These are phyloP conservation scores for Aphaenogaster rudis DNA, from an alignment of 1,140 invertebrate genomes.

Conservation along the genomic window DNA sequence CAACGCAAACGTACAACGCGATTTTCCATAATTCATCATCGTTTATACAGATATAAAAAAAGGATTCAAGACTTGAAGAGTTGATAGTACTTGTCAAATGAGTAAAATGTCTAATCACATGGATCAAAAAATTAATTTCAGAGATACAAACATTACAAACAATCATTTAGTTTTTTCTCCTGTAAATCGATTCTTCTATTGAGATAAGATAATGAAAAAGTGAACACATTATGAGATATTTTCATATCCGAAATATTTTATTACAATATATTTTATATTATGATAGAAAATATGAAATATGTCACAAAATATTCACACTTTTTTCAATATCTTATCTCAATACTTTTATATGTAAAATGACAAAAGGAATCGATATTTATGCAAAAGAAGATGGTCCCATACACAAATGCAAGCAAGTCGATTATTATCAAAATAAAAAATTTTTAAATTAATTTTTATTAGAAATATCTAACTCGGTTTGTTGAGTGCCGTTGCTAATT, in stretches of 20 bases:
- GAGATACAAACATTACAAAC: neutral
- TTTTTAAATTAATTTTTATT: neutral
- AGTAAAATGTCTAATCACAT: neutral
- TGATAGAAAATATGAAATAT: no score
- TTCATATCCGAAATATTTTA: no score
- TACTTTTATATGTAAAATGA: neutral
- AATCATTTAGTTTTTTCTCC: neutral
- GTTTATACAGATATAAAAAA: neutral
- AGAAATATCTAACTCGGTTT: neutral
- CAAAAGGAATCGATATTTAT: neutral
- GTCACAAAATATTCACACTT: no score
- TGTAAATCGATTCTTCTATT: neutral
- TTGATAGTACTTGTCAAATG: neutral
- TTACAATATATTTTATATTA: no score
- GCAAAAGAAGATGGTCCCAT: neutral
- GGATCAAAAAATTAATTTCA: no score
- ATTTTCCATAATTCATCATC: neutral
- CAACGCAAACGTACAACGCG: neutral
- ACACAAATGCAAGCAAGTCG: neutral
- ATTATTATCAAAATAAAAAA: neutral
- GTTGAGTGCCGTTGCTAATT: neutral
- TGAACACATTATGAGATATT: no score
- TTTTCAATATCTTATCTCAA: no score
- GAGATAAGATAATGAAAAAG: no score
- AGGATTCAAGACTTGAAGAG: neutral